Percentiles rank a stretch among this genome's conserved stretches.
These are phyloP conservation scores for Sciurus niger DNA, from an alignment of 2,113 vertebrate species.

Conservation along the genomic window DNA sequence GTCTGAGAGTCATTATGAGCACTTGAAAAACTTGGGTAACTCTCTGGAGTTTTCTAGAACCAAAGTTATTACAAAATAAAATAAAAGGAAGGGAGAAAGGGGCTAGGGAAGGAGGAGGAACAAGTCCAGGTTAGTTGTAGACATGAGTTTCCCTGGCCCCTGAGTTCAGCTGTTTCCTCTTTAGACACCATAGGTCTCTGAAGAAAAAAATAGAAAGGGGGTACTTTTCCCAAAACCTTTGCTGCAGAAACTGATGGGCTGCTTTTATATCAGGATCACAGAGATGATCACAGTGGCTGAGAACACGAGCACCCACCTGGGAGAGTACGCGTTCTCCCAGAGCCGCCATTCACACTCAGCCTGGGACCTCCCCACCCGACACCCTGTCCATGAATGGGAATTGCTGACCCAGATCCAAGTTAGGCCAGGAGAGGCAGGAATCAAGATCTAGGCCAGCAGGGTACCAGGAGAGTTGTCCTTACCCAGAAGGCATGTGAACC, in stretches of 20 bases:
- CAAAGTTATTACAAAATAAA: background rate
- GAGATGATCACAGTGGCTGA: background rate
- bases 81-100: no score
- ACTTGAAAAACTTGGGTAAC: background rate
- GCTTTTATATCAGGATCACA: background rate
- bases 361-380: background rate
- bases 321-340: background rate
- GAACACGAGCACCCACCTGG: background rate
- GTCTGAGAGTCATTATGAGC: background rate
- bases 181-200: background rate
- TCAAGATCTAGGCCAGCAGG: background rate
- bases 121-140: background rate
- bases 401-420: slow-evolving; percentile 35
- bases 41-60: background rate
- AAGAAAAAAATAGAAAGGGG: background rate
- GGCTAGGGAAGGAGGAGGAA: background rate
- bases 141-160: background rate
- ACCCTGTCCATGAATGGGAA: background rate
- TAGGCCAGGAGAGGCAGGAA: background rate
- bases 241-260: background rate
- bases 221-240: background rate
- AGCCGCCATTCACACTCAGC: background rate
- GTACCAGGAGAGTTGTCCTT: background rate
- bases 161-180: background rate
- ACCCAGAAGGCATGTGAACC: background rate